Percentiles rank a stretch among this genome's conserved stretches.
phyloP scores from a whole-genome alignment of 2,113 vertebrate species.

The Brachionichthys hirsutus region DNA sequence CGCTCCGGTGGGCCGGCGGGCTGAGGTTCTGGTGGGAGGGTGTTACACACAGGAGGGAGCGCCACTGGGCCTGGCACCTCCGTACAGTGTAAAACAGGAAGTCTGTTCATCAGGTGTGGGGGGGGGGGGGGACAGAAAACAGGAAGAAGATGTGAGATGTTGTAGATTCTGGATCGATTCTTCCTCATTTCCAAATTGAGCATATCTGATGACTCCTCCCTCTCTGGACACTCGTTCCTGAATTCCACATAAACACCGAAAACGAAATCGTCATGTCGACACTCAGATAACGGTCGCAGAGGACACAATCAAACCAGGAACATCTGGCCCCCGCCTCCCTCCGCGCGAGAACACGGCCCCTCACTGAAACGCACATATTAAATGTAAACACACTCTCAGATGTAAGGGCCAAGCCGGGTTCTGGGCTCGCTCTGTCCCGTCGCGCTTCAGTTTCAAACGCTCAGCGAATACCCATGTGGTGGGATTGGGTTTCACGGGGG shows the following conservation, averaged over 20 bases:
- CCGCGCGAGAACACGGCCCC: constrained; percentile 46
- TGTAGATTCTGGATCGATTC: constrained; percentile 32
- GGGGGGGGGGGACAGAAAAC: constrained; percentile 12
- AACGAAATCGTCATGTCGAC: constrained; percentile 60
- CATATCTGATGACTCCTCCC: constrained; percentile 32
- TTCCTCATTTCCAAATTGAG: constrained; percentile 43
- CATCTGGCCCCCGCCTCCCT: constrained; percentile 65
- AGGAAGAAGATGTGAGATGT: constrained; percentile 24
- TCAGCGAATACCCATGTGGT: constrained; percentile 75
- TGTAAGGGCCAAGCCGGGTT: constrained; percentile 60
- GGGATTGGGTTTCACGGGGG: constrained; percentile 68
- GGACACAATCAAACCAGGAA: constrained; percentile 69
- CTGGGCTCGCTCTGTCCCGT: constrained; percentile 68
- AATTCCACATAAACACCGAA: constrained; percentile 55
- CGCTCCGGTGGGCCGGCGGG: constrained; percentile 54
- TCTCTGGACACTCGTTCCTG: constrained; percentile 45
- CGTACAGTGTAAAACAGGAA: constrained; percentile 65
- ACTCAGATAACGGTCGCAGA: constrained; percentile 63
- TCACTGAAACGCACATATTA: constrained; percentile 58
- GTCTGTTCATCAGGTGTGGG: constrained; percentile 66
- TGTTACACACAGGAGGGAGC: constrained; percentile 66
- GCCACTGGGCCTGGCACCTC: constrained; percentile 66
- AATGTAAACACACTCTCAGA: constrained; percentile 59
- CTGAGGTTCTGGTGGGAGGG: constrained; percentile 46
- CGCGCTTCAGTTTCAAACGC: constrained; percentile 76